Evolutionary conservation across 2,888 invertebrate genomes (phyloP).

Genomic region (Megastigmus dorsalis): DNA sequence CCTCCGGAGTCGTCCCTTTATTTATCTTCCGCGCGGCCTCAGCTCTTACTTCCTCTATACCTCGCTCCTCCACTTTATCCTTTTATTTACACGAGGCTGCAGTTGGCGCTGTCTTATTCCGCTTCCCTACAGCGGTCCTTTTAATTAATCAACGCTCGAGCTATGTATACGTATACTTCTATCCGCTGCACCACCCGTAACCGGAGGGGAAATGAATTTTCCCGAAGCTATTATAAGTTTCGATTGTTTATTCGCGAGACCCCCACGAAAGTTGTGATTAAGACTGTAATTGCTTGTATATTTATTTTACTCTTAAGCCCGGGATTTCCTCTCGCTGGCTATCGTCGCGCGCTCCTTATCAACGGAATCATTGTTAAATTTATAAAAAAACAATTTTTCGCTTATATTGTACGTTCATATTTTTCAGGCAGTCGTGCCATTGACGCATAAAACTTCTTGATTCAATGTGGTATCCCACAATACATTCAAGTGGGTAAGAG

Average conservation of each 20-base stretch:
- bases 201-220: conserved; percentile 19
- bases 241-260: conserved; percentile 14
- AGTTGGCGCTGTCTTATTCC: neutral
- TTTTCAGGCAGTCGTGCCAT: too few species aligned
- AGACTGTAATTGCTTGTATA: too few species aligned
- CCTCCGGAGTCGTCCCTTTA: conserved; percentile 19
- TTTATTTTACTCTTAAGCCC: too few species aligned
- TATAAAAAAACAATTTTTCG: too few species aligned
- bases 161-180: too few species aligned
- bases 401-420: too few species aligned
- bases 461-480: too few species aligned
- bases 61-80: neutral
- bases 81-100: conserved; percentile 4
- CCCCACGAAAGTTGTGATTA: neutral
- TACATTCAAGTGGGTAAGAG: too few species aligned
- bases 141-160: conserved; percentile 32
- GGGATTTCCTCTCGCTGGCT: too few species aligned
- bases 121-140: neutral
- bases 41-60: neutral
- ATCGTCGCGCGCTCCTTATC: too few species aligned
- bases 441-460: too few species aligned
- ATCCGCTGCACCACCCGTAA: conserved; percentile 6
- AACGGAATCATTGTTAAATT: too few species aligned
- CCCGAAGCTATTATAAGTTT: conserved; percentile 38
- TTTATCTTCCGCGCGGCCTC: conserved; percentile 35